Evolutionary conservation across 2,113 vertebrate species (phyloP).

Genomic region (Ondatra zibethicus): DNA sequence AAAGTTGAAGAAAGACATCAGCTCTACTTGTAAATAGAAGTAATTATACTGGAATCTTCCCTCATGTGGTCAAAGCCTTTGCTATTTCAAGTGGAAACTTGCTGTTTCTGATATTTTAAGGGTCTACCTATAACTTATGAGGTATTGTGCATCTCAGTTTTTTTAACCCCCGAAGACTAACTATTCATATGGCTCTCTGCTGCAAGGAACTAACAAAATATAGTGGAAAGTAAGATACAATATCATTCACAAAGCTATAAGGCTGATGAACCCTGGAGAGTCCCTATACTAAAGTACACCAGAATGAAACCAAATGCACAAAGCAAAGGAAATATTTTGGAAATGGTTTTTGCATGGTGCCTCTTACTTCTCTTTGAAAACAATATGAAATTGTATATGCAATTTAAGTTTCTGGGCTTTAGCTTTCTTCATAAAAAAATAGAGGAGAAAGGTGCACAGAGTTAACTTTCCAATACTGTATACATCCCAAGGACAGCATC

Average conservation of each 20-base stretch:
- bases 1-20: not conserved
- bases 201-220: not conserved
- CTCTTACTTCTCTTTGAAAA: not conserved
- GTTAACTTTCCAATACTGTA: not conserved
- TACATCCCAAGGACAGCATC: not conserved
- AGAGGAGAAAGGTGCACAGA: not conserved
- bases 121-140: not conserved
- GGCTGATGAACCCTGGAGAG: not conserved
- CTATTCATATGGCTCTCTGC: not conserved
- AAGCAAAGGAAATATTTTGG: not conserved
- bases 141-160: not conserved
- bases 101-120: not conserved
- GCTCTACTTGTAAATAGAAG: not conserved
- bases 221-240: not conserved
- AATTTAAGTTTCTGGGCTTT: conserved; percentile 29
- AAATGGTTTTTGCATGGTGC: not conserved
- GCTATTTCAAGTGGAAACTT: conserved; percentile 29
- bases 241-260: not conserved
- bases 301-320: not conserved
- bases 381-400: conserved; percentile 16
- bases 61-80: not conserved
- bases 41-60: not conserved
- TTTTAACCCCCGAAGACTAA: not conserved
- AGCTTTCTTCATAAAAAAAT: conserved; percentile 22
- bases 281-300: not conserved